Evolutionary conservation across 2,888 invertebrate genomes (phyloP), one percentile per base, ranked within the genome.

Genomic region (Quadriops clusia): DNA sequence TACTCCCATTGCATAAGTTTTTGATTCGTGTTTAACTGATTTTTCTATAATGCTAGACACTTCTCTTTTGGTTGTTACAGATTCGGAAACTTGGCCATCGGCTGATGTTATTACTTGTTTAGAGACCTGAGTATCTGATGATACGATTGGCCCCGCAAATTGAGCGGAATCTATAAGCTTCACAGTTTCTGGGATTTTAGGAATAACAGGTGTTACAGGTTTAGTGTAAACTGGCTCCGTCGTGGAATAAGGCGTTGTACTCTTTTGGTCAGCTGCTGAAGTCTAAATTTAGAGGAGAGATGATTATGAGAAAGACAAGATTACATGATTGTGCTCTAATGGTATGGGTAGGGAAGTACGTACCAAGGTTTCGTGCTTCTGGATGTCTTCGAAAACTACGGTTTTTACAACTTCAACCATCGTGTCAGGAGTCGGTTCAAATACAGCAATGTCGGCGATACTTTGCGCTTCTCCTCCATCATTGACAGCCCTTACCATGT

Each of bases 381-480:
- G 49, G 2, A 64, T 52, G 40, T 71, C 70, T 51, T 76, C 75
- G 45, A 72, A 74, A 23, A 74, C 67, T 17, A 74, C 68, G 6
- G 74, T 75, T 56, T 74, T 75, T 18, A 75, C 72, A 25, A 73
- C 70, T 56, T 75, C 75, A 9, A 74, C 65, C 71, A 74, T 70
- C 8, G 73, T 71, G 40, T 75, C 74, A 1, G 74, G 75, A 4
- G 74, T 72, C 28, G 75, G 74, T 47, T 78, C 78, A 39, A 75
- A 67, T 17, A 84, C 77, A 33, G 76, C 73, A 42, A 84, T 75
- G 50, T 83, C 82, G 5, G 83, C 83, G 39, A 78, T 77, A 56
- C 81, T 80, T 53, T 77, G 74, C n/a, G 82, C 80, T 60, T 82
- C 81, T n/a, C 83, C 83, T 10, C 77, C 80, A 28, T 74, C 67